Evolutionary conservation across 2,113 vertebrate species (phyloP), one percentile per base, ranked within the genome.

Genomic region (Oreochromis tanganicae): DNA sequence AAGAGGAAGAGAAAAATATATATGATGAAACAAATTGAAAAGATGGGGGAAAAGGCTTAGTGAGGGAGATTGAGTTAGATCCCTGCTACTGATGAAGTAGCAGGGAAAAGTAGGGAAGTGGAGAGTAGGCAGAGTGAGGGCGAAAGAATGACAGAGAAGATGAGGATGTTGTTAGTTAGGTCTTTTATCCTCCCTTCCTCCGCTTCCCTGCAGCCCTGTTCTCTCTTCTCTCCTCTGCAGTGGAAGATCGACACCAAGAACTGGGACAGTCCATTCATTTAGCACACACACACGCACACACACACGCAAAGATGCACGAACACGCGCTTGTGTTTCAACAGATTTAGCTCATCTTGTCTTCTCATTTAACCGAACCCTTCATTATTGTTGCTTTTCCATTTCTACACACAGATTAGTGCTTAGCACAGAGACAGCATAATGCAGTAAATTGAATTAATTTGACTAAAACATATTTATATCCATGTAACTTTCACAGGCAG

Each of bases 221-320:
- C 24, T 80, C 73, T 81, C 82, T 71, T 79, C 82, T 88, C 78
- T 87, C 78, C 88, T 88, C 88, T 87, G 86, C 90, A 91, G 92
- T 86, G 46, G 80, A 87, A 91, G 89, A 94, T 86, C 46, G 75
- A 85, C 88, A 88, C 79, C 16, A 21, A 85, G 88, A 95, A 94
- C 87, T 94, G 95, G 95, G 94, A 78, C 93, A 91, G 79, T 88
- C 85, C 78, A 81, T 84, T 82, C 81, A 92, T 84, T 79, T 85
- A 87, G 50, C 52, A 12, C 34, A 36, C 54, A 27, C 48, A 21
- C 16, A 3, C 34, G 0, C 56, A 52, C 68, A 6, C 48, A 2
- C 32, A 10, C 27, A 59, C 21, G 9, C 9, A 11, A 16, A 11
- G 16, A 5, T 9, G n/a, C 66, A 43, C n/a, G 3, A 43, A 71